Conservation (phyloP, 2,797 vertebrate genomes). For the Picus viridis region DNA sequence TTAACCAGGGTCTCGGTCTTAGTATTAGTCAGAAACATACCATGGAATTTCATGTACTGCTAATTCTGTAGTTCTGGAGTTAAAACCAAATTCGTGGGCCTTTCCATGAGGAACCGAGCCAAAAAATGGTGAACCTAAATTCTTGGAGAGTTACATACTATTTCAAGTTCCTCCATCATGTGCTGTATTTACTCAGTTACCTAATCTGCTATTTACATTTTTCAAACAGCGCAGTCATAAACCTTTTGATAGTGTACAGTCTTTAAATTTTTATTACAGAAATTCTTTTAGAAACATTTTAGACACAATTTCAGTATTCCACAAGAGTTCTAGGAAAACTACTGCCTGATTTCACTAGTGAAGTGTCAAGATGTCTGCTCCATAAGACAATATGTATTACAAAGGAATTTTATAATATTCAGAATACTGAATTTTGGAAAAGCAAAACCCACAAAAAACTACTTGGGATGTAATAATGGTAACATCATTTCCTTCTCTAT, state of each 20-base stretch:
- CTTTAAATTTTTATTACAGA: conserved; percentile 75
- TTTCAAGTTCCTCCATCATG: conserved; percentile 30
- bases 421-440: conserved; percentile 13
- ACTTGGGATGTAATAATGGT: background rate
- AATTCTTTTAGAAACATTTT: conserved; percentile 19
- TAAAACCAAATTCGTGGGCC: conserved; percentile 41
- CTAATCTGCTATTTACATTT: conserved; percentile 70
- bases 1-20: conserved; percentile 38
- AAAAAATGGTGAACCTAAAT: conserved; percentile 30
- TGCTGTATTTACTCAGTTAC: conserved; percentile 72
- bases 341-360: conserved; percentile 29
- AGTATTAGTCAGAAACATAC: conserved; percentile 29
- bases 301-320: conserved; percentile 45
- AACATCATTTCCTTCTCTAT: background rate
- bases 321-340: conserved; percentile 45
- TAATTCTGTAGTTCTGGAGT: conserved; percentile 30
- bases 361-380: conserved; percentile 52
- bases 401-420: conserved; percentile 31
- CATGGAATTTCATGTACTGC: conserved; percentile 22
- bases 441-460: background rate
- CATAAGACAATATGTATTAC: conserved; percentile 49
- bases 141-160: conserved; percentile 55
- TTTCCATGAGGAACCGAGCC: conserved; percentile 18
- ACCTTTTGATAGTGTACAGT: conserved; percentile 83
- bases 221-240: conserved; percentile 67